These are phyloP conservation scores for Drosophila histrio DNA, from an alignment of 2,888 invertebrate species.

Conservation along the genomic window DNA sequence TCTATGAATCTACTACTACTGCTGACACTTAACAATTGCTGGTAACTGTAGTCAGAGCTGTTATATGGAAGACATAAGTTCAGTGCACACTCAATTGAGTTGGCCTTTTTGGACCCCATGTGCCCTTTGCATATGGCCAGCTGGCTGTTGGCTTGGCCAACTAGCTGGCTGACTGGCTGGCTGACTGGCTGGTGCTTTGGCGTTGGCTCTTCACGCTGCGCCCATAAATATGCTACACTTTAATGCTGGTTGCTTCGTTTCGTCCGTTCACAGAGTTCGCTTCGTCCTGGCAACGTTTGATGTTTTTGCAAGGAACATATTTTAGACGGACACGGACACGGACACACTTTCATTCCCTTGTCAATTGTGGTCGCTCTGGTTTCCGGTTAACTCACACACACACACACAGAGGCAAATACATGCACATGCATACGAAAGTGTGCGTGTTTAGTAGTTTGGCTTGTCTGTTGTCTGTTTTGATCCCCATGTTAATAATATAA, in stretches of 20 bases:
- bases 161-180: background rate
- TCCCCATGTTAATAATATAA: constrained; percentile 78
- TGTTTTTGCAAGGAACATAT: constrained; percentile 58
- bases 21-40: constrained; percentile 13
- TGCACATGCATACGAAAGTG: constrained; percentile 54
- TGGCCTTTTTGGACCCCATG: constrained; percentile 26
- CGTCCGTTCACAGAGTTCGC: constrained; percentile 8
- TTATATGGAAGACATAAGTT: constrained; percentile 33
- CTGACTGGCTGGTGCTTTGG: background rate
- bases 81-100: constrained; percentile 48
- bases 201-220: constrained; percentile 37
- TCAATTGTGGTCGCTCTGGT: constrained; percentile 70
- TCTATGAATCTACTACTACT: background rate
- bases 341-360: constrained; percentile 59
- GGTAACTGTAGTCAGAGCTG: constrained; percentile 19
- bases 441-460: constrained; percentile 53
- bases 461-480: constrained; percentile 61
- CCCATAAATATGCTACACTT: constrained; percentile 73
- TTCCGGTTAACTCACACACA: constrained; percentile 50
- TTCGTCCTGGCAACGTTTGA: constrained; percentile 55
- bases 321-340: constrained; percentile 48
- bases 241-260: constrained; percentile 28
- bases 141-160: constrained; percentile 2
- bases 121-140: constrained; percentile 26
- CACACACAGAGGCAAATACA: background rate